Percentiles rank a stretch among this genome's conserved stretches.
phyloP scores from a whole-genome alignment of 2,113 vertebrate genomes.

The Boulengeromyrus knoepffleri region DNA sequence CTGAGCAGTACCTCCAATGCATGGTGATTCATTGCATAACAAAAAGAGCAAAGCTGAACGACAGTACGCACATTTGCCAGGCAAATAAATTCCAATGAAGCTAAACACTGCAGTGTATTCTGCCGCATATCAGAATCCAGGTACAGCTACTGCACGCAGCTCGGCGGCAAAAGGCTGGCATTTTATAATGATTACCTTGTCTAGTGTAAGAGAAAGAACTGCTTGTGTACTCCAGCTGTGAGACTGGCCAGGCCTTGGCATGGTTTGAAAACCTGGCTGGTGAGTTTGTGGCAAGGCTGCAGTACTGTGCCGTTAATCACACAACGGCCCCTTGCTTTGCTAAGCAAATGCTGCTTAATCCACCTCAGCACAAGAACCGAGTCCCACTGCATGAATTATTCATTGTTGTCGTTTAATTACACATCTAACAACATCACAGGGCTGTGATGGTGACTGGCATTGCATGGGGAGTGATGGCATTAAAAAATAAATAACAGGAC shows the following conservation, averaged over 20 bases:
- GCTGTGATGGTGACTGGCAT: not conserved
- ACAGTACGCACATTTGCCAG: not conserved
- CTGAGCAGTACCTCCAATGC: not conserved
- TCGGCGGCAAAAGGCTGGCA: not conserved
- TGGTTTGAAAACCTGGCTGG: not conserved
- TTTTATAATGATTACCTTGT: not conserved
- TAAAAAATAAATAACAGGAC: not conserved
- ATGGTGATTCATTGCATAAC: not conserved
- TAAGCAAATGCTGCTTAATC: not conserved
- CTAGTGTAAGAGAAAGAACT: not conserved
- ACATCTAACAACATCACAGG: not conserved
- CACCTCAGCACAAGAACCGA: not conserved
- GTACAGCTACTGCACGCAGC: not conserved
- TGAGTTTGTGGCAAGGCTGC: not conserved
- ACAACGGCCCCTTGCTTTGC: not conserved
- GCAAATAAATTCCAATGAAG: not conserved
- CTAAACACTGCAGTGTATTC: not conserved
- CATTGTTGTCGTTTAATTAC: not conserved
- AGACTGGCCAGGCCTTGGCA: not conserved
- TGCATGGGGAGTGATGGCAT: not conserved
- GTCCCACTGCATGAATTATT: constrained; percentile 5
- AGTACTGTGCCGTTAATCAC: not conserved
- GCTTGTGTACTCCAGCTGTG: not conserved
- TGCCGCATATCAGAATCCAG: not conserved
- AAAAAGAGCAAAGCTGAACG: not conserved